phyloP scores from a whole-genome alignment of 2,888 invertebrate species.

The Hemaris fuciformis region DNA sequence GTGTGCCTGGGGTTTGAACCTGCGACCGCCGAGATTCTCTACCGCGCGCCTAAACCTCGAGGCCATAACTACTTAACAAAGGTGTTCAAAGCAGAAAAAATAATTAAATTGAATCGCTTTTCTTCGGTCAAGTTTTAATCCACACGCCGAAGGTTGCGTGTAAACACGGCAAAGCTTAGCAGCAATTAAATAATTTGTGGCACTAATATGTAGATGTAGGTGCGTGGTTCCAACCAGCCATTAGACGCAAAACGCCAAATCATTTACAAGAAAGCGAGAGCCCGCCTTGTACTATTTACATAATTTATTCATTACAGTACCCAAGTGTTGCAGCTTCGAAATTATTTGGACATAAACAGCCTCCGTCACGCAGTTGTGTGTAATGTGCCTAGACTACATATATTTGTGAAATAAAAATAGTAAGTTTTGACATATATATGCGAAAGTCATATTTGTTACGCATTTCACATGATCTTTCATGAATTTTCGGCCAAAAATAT shows the following conservation, averaged over 20 bases:
- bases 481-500: too few species aligned
- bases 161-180: constrained; percentile 45
- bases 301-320: constrained; percentile 68
- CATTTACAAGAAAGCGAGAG: constrained; percentile 78
- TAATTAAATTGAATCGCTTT: background rate
- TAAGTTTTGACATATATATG: too few species aligned
- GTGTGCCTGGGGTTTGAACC: too few species aligned
- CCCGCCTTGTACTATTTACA: constrained; percentile 74
- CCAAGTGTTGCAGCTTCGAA: constrained; percentile 44
- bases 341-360: background rate
- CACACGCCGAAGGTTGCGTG: constrained; percentile 41
- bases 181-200: constrained; percentile 73
- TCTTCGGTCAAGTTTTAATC: constrained; percentile 4
- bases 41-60: too few species aligned
- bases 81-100: background rate
- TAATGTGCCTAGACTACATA: too few species aligned
- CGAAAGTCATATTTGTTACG: too few species aligned
- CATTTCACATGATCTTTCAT: too few species aligned
- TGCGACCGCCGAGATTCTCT: too few species aligned
- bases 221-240: constrained; percentile 58
- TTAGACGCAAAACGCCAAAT: constrained; percentile 73
- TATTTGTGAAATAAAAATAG: too few species aligned
- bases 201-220: constrained; percentile 56
- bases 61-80: too few species aligned
- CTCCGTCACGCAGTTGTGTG: background rate